Evolutionary conservation across 2,888 invertebrate genomes (phyloP), one percentile per base, ranked within the genome.

Genomic region (Drosophila robusta): DNA sequence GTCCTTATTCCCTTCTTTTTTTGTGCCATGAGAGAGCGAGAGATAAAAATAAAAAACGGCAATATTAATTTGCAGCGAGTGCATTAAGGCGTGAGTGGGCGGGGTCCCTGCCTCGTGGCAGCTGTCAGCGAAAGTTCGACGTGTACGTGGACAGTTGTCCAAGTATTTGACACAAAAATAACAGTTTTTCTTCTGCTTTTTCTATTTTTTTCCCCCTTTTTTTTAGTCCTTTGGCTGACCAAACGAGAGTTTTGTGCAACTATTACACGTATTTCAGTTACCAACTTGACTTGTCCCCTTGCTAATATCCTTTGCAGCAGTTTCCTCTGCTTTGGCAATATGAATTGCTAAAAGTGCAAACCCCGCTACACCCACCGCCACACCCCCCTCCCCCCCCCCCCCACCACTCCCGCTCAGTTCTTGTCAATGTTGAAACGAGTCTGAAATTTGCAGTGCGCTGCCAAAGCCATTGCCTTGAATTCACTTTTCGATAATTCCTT

Each of bases 101-200:
- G 74, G 55, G 49, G 42, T 34, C 44, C 36, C 51, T 38, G 55
- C 36, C 70, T 42, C 69, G 54, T 68, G 75, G 78, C 75, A 72
- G 81, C 87, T 88, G 83, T 86, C 83, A 86, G 88, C 88, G 86
- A 88, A 83, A 83, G 83, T 83, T 83, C 87, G 83, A 88, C 86
- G 79, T 87, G 82, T 69, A 76, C 75, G 74, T 74, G 70, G 85
- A 86, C 88, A 86, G 83, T 82, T 83, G 80, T 75, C 80, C 77
- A 86, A 83, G 66, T 83, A 88, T 83, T 86, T 83, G 88, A 83
- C 88, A 88, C 78, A 88, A 87, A 86, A 88, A 83, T 88, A 83
- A 88, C 88, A 83, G 88, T 82, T 82, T 82, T 76, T 76, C 87
- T 71, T 77, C 56, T 49, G 61, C 18, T 41, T 11, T 51, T 32